Evolutionary conservation across 2,113 vertebrate species (phyloP).

Genomic region (Nipponia nippon): DNA sequence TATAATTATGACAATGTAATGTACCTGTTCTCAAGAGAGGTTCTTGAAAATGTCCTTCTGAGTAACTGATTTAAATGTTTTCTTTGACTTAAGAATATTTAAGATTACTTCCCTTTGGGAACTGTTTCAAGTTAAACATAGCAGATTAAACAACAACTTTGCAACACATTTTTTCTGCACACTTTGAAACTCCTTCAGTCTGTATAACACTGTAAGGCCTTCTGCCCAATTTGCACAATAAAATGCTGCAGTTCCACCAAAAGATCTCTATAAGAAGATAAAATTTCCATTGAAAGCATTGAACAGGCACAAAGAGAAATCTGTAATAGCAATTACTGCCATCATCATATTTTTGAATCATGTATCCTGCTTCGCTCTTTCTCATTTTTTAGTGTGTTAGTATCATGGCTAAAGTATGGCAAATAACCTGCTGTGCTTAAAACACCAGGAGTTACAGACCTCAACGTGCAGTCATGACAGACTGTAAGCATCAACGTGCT

Average conservation of each 20-base stretch:
- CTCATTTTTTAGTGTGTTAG: not conserved
- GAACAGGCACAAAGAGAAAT: not conserved
- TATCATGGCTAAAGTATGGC: not conserved
- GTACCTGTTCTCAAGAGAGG: not conserved
- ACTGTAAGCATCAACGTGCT: not conserved
- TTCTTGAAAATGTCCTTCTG: not conserved
- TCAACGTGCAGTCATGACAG: not conserved
- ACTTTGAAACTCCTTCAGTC: not conserved
- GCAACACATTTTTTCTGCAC: not conserved
- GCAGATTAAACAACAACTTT: not conserved
- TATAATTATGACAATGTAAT: not conserved
- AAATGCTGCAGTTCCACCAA: not conserved
- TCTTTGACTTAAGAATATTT: not conserved
- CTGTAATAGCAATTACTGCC: not conserved
- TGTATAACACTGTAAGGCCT: not conserved
- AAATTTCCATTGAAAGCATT: not conserved
- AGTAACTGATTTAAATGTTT: not conserved
- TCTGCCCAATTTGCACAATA: not conserved
- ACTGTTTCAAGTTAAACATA: not conserved
- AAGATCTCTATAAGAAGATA: not conserved
- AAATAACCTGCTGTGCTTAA: not conserved
- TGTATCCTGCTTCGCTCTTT: not conserved
- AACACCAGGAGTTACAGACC: not conserved
- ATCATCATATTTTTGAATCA: not conserved
- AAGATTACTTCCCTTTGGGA: not conserved